Percentiles rank a stretch among this genome's conserved stretches.
Evolutionary conservation across 2,888 invertebrate species (phyloP).

Genomic region (Meiosimyza platycephala): DNA sequence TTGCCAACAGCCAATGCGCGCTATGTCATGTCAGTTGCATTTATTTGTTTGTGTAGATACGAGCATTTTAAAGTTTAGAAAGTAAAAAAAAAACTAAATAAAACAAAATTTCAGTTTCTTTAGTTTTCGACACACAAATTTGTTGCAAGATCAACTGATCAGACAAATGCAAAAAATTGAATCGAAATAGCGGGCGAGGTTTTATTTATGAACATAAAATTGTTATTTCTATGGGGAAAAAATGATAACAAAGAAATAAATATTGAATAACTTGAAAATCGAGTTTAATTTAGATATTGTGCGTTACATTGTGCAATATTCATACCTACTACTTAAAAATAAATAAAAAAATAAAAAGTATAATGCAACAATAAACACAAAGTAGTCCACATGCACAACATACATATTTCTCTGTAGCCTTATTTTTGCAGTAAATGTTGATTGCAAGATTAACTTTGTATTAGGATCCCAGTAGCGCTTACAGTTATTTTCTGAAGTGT

Average conservation of each 20-base stretch:
- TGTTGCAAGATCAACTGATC: conserved; percentile 3
- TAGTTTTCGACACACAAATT: neutral
- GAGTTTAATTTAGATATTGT: neutral
- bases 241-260: neutral
- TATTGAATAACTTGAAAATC: no score
- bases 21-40: neutral
- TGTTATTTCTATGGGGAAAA: neutral
- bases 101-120: neutral
- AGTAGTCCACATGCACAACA: no score
- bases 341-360: no score
- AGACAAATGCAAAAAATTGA: neutral
- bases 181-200: conserved; percentile 11
- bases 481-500: no score
- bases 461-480: no score
- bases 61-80: conserved; percentile 1
- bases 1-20: neutral
- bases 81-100: neutral
- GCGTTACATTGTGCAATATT: conserved; percentile 3
- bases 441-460: no score
- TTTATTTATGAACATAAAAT: neutral
- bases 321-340: no score
- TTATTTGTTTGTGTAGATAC: neutral
- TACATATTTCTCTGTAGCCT: no score
- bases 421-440: no score
- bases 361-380: no score